phyloP scores from a whole-genome alignment of 2,797 vertebrate species.

The Huso huso region DNA sequence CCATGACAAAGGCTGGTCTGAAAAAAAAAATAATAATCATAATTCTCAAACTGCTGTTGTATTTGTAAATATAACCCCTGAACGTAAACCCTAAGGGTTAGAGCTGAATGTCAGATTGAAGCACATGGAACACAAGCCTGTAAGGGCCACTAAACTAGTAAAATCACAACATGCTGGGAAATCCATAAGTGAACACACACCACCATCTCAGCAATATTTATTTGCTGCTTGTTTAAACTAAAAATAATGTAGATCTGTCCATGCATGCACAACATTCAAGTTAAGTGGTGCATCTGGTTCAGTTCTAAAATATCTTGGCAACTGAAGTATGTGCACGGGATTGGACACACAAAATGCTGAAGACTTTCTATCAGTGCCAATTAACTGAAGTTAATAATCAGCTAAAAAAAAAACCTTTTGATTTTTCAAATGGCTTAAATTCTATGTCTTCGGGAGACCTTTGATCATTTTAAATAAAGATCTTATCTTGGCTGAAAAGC shows the following conservation, averaged over 20 bases:
- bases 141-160: too few relatives aligned
- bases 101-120: too few relatives aligned
- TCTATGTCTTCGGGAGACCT: constrained; percentile 16
- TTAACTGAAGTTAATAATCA: constrained; percentile 51
- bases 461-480: constrained; percentile 34
- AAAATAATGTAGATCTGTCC: neutral
- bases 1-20: too few relatives aligned
- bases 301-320: neutral
- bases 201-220: neutral
- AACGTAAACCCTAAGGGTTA: too few relatives aligned
- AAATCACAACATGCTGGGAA: too few relatives aligned
- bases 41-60: too few relatives aligned
- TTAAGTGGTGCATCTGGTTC: neutral
- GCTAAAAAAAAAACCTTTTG: constrained; percentile 29
- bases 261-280: neutral
- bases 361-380: neutral
- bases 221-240: neutral
- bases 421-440: constrained; percentile 40
- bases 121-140: too few relatives aligned
- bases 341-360: neutral
- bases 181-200: too few relatives aligned
- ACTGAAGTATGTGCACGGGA: neutral
- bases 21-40: too few relatives aligned
- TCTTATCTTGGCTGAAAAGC: constrained; percentile 43
- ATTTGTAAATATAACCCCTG: too few relatives aligned